phyloP scores from a whole-genome alignment of 2,113 vertebrate species.

The Tupaia tana region DNA sequence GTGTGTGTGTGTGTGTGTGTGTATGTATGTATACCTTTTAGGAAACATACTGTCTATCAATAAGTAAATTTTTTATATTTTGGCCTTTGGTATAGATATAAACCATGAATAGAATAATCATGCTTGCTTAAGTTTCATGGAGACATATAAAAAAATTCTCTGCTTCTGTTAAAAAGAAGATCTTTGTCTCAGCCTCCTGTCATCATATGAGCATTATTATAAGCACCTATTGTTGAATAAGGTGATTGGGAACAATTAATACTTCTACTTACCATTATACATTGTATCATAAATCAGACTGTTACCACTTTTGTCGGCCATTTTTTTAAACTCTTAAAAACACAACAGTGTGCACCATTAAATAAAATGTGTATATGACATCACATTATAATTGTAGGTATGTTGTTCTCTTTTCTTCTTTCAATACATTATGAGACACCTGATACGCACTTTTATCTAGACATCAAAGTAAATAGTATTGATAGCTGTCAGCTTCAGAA shows the following conservation, averaged over 20 bases:
- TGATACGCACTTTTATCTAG: background rate
- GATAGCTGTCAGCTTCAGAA: background rate
- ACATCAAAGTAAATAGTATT: background rate
- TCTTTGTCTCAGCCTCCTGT: background rate
- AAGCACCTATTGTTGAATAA: background rate
- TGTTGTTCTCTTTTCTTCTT: background rate
- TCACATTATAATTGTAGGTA: background rate
- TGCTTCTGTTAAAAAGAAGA: background rate
- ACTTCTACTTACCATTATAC: background rate
- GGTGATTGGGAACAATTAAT: background rate
- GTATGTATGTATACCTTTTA: background rate
- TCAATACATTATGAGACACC: background rate
- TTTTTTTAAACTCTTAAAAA: background rate
- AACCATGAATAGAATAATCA: background rate
- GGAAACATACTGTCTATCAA: background rate
- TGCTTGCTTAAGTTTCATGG: background rate
- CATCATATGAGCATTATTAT: background rate
- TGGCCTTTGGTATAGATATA: background rate
- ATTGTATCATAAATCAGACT: background rate
- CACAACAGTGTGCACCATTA: background rate
- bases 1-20: too few species aligned
- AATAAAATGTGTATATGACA: background rate
- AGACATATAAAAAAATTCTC: background rate
- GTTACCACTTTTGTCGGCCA: background rate
- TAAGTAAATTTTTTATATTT: background rate